Evolutionary conservation across 2,888 invertebrate genomes (phyloP).

Genomic region (Drosophila vallismaia): DNA sequence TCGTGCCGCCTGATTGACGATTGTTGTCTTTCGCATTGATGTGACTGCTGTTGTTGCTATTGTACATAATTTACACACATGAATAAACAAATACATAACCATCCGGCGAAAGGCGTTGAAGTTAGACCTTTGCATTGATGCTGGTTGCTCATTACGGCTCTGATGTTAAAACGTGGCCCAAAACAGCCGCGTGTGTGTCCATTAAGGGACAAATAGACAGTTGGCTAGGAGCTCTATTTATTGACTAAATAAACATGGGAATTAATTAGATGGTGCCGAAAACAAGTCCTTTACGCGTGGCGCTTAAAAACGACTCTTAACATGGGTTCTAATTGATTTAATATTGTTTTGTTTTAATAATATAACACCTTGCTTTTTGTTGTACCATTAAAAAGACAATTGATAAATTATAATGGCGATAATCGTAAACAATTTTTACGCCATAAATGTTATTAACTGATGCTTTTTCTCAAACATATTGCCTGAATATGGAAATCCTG

Average conservation of each 20-base stretch:
- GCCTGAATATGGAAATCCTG: slow-evolving; percentile 8
- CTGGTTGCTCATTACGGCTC: slow-evolving; percentile 18
- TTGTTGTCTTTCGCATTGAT: slow-evolving; percentile 25
- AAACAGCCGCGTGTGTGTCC: slow-evolving; percentile 22
- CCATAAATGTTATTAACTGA: not conserved
- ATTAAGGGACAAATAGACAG: slow-evolving; percentile 16
- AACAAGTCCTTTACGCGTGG: not conserved
- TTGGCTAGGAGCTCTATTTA: slow-evolving; percentile 8
- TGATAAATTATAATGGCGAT: not conserved
- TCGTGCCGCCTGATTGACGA: slow-evolving; percentile 29
- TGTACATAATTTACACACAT: slow-evolving; percentile 54
- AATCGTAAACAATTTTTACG: not conserved
- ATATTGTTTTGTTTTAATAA: not conserved
- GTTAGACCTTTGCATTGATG: slow-evolving; percentile 20
- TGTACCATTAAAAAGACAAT: too few species aligned
- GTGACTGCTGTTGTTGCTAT: slow-evolving; percentile 22
- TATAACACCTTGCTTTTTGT: too few species aligned
- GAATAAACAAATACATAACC: slow-evolving; percentile 49
- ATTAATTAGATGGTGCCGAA: slow-evolving; percentile 5
- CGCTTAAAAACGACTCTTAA: not conserved
- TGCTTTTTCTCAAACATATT: slow-evolving; percentile 5
- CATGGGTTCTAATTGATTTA: not conserved
- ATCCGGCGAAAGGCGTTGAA: slow-evolving; percentile 15
- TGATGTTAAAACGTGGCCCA: slow-evolving; percentile 19
- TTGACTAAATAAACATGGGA: slow-evolving; percentile 7